Base-by-base conservation (phyloP, 1,140 invertebrate genomes). In the Aphelinus atriplicis region DNA sequence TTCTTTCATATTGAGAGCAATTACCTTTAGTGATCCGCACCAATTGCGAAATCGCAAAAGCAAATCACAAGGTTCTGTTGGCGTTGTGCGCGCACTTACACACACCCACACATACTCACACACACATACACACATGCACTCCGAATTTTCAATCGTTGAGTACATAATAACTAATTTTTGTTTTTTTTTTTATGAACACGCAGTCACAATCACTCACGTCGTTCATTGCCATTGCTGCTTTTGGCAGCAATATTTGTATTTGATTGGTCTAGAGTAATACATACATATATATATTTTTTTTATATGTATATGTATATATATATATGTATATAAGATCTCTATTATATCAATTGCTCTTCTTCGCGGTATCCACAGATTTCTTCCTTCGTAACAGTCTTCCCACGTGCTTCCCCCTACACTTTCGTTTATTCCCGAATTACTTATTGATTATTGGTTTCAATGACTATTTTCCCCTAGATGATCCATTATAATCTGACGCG, bases 141-240 rank as follows among this genome's bases (percentile, higher is more conserved):
- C 73, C 61, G 72, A 76, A 73, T 76, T 69, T 78, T 80, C 73
- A 63, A 81, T 81, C 79, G 76, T 81, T 80, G 76, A 81, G 78
- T 71, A 79, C 65, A 78, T 81, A 80, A 72, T 77, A 74, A 76
- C 76, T 71, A 75, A 60, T 80, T 81, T 80, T 80, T 79, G 77
- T 71, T 77, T 81, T 80, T 77, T 77, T 76, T 79, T 81, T 82
- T 79, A 83, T 85, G 85, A 87, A 87, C 85, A 87, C 85, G 82
- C 84, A 83, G 80, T 79, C 81, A 83, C 80, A 83, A 69, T 85
- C 82, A 82, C 82, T 81, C 81, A 72, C 79, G 79, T 82, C 78
- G 75, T 81, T 78, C 78, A 73, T 56, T 62, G 67, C 55, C 77
- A 64, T 9, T 7, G 7, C 58, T 68, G 56, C 64, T 75, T 70